Evolutionary conservation across 1,140 invertebrate genomes (phyloP).

Genomic region (Drosophila novamexicana): DNA sequence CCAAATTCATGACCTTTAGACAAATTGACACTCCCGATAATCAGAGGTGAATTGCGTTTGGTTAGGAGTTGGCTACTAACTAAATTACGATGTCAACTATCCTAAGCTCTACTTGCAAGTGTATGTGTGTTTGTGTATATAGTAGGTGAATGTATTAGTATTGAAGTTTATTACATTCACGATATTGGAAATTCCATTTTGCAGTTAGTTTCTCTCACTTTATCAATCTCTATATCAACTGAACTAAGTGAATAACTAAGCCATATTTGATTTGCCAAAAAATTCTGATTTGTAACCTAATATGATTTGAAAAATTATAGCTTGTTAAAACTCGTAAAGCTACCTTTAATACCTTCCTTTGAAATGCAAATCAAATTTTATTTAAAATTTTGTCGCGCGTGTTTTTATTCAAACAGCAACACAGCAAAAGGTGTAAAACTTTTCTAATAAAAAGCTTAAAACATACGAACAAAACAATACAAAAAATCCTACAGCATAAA

Average conservation of each 20-base stretch:
- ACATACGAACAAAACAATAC: conserved; percentile 5
- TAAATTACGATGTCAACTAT: conserved; percentile 40
- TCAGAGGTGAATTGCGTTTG: conserved; percentile 64
- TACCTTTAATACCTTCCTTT: not conserved
- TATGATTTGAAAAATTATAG: too few species aligned
- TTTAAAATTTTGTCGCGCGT: not conserved
- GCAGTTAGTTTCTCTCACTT: not conserved
- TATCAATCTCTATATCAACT: conserved; percentile 1
- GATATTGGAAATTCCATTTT: conserved; percentile 18
- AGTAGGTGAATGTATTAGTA: not conserved
- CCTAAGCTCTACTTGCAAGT: conserved; percentile 1
- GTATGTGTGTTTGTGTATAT: not conserved
- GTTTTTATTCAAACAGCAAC: not conserved
- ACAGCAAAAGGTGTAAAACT: conserved; percentile 39
- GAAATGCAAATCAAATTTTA: conserved; percentile 9
- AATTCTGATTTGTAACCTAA: conserved; percentile 2
- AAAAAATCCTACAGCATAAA: not conserved
- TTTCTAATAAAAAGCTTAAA: conserved; percentile 62
- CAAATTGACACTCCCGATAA: conserved; percentile 80
- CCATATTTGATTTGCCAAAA: not conserved
- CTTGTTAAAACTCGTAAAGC: not conserved
- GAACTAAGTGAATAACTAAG: not conserved
- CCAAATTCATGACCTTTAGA: conserved; percentile 60
- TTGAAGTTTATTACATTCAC: conserved; percentile 10
- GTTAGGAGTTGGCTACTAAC: conserved; percentile 13